These are phyloP conservation scores for Scomber japonicus DNA, from an alignment of 2,113 vertebrate genomes.

Conservation along the genomic window DNA sequence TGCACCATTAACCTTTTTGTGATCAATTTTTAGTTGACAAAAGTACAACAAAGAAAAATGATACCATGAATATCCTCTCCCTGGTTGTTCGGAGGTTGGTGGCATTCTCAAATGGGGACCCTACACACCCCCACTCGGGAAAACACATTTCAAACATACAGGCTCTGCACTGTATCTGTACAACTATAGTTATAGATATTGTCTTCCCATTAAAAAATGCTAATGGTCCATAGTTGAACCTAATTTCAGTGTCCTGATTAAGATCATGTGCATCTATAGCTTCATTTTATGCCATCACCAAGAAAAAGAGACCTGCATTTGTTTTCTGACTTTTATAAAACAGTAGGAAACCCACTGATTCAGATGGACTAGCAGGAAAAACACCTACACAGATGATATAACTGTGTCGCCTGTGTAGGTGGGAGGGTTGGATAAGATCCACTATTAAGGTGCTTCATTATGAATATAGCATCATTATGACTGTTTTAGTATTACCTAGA, in stretches of 20 bases:
- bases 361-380: constrained; percentile 59
- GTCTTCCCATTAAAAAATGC: neutral
- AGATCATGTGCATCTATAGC: neutral
- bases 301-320: constrained; percentile 41
- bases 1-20: neutral
- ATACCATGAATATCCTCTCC: too few species aligned
- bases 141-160: neutral
- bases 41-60: too few species aligned
- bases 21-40: too few species aligned
- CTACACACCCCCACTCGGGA: neutral
- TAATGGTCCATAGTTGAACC: neutral
- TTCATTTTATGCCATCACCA: constrained; percentile 14
- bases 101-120: too few species aligned
- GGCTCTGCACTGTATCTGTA: neutral
- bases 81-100: too few species aligned
- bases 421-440: constrained; percentile 55
- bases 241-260: neutral
- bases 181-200: neutral
- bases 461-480: constrained; percentile 37
- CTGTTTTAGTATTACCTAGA: constrained; percentile 27
- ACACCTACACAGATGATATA: constrained; percentile 74
- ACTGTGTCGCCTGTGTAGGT: constrained; percentile 49
- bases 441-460: constrained; percentile 53
- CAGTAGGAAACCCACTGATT: constrained; percentile 39
- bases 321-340: constrained; percentile 30